Evolutionary conservation across 1,140 invertebrate genomes (phyloP).

Genomic region (Drosophila pseudoananassae): DNA sequence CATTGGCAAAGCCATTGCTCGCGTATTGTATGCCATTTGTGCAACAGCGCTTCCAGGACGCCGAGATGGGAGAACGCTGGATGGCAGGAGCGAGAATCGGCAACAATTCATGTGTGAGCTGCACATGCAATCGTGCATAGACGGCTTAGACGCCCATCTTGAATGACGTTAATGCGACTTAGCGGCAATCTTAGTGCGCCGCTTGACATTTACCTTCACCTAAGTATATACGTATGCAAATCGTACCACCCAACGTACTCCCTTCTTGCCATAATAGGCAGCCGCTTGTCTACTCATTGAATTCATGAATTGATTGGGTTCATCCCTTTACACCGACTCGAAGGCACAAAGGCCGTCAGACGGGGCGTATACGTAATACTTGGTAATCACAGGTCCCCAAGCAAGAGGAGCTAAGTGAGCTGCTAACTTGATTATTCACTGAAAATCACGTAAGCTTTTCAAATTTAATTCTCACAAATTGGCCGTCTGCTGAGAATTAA

Average conservation of each 20-base stretch:
- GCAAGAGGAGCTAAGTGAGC: slow-evolving; percentile 23
- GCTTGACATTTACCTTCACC: slow-evolving; percentile 14
- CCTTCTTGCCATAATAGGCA: slow-evolving; percentile 30
- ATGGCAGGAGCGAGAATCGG: slow-evolving; percentile 44
- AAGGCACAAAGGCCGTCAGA: slow-evolving; percentile 1
- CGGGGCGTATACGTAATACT: slow-evolving; percentile 57
- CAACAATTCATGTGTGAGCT: slow-evolving; percentile 59
- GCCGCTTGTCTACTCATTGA: slow-evolving; percentile 22
- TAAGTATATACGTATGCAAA: slow-evolving; percentile 29
- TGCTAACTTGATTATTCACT: slow-evolving; percentile 12
- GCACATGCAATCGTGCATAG: slow-evolving; percentile 55
- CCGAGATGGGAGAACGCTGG: background rate
- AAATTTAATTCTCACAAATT: background rate
- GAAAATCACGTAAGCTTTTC: background rate
- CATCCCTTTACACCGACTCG: slow-evolving; percentile 14
- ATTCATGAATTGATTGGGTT: slow-evolving; percentile 30
- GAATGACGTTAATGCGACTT: slow-evolving; percentile 77
- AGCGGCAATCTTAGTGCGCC: slow-evolving; percentile 61
- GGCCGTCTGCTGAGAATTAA: slow-evolving; percentile 1
- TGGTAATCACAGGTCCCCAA: slow-evolving; percentile 50
- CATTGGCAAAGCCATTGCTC: slow-evolving; percentile 35
- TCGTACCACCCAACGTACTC: slow-evolving; percentile 10
- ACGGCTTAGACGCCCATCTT: slow-evolving; percentile 66
- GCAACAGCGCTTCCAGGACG: slow-evolving; percentile 28
- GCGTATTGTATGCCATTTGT: slow-evolving; percentile 65